Evolutionary conservation across 2,113 vertebrate species (phyloP), one percentile per base, ranked within the genome.

Genomic region (Pomatostomus ruficeps): DNA sequence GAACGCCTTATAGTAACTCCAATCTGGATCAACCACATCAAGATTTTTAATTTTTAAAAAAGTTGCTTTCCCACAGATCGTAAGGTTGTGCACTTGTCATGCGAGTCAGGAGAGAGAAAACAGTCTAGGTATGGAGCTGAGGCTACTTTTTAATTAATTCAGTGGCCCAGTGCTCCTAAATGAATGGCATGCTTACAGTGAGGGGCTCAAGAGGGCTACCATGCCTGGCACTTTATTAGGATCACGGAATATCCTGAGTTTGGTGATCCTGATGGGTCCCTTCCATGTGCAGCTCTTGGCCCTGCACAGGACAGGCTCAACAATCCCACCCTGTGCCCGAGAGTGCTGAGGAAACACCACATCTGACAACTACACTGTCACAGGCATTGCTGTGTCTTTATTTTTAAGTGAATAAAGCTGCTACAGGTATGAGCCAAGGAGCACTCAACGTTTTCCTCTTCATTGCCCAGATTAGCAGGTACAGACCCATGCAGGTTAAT

Each of bases 361-460:
- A 52, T 29, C 24, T 52, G 20, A 57, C 11, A 74, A 10, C 36
- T 33, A 36, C 12, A 71, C 23, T 74, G n/a, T 40, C 29, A 26
- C 2, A 73, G 46, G 7, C 2, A 0, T 1, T 46, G 21, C 14
- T 36, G 17, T 38, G 10, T 0, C 73, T 46, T 74, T 15, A 22
- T 58, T 71, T 35, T 40, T 6, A 68, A 45, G 51, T 35, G 71
- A 72, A 72, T 14, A 33, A 5, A 78, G 28, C 18, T 43, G 26
- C 21, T 52, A 24, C 10, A 87, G 14, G 6, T 33, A 26, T 0
- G 4, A 45, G 16, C 26, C 15, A 29, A 59, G n/a, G 4, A 85
- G 16, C 25, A 33, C 7, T 40, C 7, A 42, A 36, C 0, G 0
- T 33, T 81, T 59, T 72, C 46, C 10, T 77, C n/a, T 43, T 84